Base-by-base conservation (phyloP, 2,797 vertebrate species). In the Molothrus aeneus region DNA sequence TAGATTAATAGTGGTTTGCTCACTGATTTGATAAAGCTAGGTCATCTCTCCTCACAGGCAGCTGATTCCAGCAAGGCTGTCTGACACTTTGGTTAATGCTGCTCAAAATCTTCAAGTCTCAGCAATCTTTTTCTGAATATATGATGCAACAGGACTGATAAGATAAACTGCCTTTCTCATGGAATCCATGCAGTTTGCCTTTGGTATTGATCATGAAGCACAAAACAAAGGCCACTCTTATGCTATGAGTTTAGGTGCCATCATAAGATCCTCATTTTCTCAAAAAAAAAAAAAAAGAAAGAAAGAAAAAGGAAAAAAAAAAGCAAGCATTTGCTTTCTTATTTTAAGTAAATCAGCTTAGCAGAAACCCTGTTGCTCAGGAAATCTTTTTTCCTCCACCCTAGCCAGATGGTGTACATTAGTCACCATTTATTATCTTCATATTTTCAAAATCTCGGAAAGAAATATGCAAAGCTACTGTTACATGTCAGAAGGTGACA, bases 391-490 rank as follows among this genome's bases (percentile, higher is more conserved):
- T 25, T 14, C 4, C 11, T 36, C 63, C 56, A 40, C 32, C 54
- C 50, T 6, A 78, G 89, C 82, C 96, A 97, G 96, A 96, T 96
- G 94, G 97, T 95, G 51, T 69, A 95, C 69, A 93, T 97, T 96
- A 97, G 93, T 97, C 97, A 97, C 87, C 86, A 95, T 95, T 97
- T 96, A 92, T 96, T 95, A 96, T 95, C 88, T 96, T 92, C 40
- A n/a, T 92, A 88, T 93, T 95, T 95, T 88, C 89, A 94, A 94
- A 94, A 88, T 86, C 87, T 78, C 93, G 53, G 73, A 92, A 93
- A 92, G 87, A 88, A 94, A 96, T 78, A 95, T 50, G 81, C 86
- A 94, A 95, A 96, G 77, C 94, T 94, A 82, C 85, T 69, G 45
- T 47, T 94, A 74, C 26, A 47, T 88, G 64, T 63, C 54, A 24